Evolutionary conservation across 2,888 invertebrate genomes (phyloP).

Genomic region (Hydrotaea diabolus): DNA sequence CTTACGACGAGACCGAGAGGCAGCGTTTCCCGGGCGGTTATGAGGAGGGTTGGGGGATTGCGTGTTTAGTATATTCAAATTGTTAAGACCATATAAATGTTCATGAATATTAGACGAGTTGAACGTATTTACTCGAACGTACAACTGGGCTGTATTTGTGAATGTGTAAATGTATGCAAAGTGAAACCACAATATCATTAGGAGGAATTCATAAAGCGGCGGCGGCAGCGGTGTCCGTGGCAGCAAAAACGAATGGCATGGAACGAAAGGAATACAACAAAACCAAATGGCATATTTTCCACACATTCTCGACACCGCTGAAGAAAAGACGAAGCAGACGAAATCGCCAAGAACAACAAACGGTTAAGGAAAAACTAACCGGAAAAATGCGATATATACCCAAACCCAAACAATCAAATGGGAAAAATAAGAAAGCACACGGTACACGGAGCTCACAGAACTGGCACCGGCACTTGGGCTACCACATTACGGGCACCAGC

Average conservation of each 20-base stretch:
- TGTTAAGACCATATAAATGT: constrained; percentile 54
- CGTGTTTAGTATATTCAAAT: constrained; percentile 62
- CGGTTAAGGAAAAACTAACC: background rate
- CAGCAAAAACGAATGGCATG: background rate
- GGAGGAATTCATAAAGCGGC: constrained; percentile 11
- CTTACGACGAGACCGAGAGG: too few relatives aligned
- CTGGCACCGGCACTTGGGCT: too few relatives aligned
- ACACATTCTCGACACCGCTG: background rate
- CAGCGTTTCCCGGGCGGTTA: background rate
- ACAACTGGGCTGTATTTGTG: background rate
- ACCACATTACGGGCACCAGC: too few relatives aligned
- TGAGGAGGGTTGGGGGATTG: constrained; percentile 43
- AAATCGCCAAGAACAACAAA: background rate
- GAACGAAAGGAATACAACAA: background rate
- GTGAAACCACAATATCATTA: constrained; percentile 53
- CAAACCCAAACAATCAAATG: too few relatives aligned
- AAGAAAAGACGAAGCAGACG: too few relatives aligned
- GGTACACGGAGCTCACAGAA: background rate
- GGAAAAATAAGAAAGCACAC: background rate
- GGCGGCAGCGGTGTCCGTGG: background rate
- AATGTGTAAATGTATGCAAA: constrained; percentile 43
- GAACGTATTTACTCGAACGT: background rate
- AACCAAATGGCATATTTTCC: constrained; percentile 45
- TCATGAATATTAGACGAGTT: constrained; percentile 58
- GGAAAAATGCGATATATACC: background rate